Evolutionary conservation across 2,888 invertebrate species (phyloP), one percentile per base, ranked within the genome.

Genomic region (Temnothorax ravouxi): DNA sequence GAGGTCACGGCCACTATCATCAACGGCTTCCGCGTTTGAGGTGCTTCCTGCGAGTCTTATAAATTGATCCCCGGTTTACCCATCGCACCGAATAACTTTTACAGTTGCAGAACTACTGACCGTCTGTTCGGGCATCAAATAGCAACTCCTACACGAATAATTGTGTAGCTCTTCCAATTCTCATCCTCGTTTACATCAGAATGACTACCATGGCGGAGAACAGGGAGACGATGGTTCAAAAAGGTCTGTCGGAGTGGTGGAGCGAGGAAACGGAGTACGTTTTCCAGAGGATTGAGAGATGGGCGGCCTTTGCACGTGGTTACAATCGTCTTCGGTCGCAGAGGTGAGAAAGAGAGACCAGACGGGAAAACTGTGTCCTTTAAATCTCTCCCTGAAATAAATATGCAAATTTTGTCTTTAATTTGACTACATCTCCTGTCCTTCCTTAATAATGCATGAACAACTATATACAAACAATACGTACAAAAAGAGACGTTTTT

Each of bases 241-340:
- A 90, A 69, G 91, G 92, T 5, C 83, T 95, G 50, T 92, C 92
- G 5, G 93, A 93, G 69, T 95, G 95, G 95, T 94, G 94, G 94
- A 93, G 79, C 83, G 93, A 94, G 71, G 95, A 95, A 84, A 93
- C 94, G 3, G 94, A 94, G 54, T 93, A 94, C 80, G 87, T 94
- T 0, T 91, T 94, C 6, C 95, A 94, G 72, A 91, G 93, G 44
- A 92, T 95, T 83, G 94, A 95, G 64, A 89, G 93, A 66, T 95
- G 94, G 95, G 93, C 93, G 0, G 92, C 93, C 0, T 92, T 92
- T 72, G 93, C 93, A 0, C 88, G 93, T 8, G 94, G 95, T 47
- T 95, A 95, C 87, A 95, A 94, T 86, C 93, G 94, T 72, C 86
- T 95, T 18, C 85, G 92, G 21, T 92, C 94, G 1, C 92, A 92